Base-by-base conservation (phyloP, 2,797 vertebrate genomes). In the Parauchenoglanis ngamensis region DNA sequence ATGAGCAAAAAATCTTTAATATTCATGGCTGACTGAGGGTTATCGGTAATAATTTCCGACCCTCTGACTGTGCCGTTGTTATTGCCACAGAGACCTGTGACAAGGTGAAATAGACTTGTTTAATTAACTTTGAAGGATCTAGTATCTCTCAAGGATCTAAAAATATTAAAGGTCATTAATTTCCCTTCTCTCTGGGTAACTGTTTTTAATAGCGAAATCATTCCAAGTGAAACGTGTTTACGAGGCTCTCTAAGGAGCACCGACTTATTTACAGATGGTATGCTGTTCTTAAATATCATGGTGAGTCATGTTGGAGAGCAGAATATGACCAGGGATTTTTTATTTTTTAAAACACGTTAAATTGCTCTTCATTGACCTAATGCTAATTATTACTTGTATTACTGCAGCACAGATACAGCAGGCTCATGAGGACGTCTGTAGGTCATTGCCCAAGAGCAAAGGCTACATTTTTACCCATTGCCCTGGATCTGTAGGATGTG, bases 51-150 rank as follows among this genome's bases (percentile, higher is more conserved):
- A 5, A 40, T 70, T 77, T 77, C 46, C 7, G 73, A 87, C 49
- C 52, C 63, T 67, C 78, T 85, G 88, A 85, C 88, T 76, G 19
- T 1, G 79, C 46, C n/a, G 17, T 61, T 86, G 78, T 90, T 87
- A 85, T 89, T 87, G 76, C 85, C 88, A 87, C 23, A 63, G 88
- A 89, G 87, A 83, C 85, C 83, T 44, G 72, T 84, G 82, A 83
- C 83, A 87, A 77, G 83, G 79, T 87, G 87, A 86, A 88, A 86
- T 70, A 67, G 85, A 87, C 80, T 54, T 88, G 87, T 87, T 90
- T 87, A 87, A 90, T 90, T 90, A 89, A 87, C 86, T 89, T 85
- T 82, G 90, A 90, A 87, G 77, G 88, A 86, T 84, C 67, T 72
- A 84, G 59, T 73, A 78, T 80, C 83, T 88, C 86, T 65, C 63